These are phyloP conservation scores for Sycophila sp. DNA, from an alignment of 1,140 invertebrate species.

Conservation along the genomic window DNA sequence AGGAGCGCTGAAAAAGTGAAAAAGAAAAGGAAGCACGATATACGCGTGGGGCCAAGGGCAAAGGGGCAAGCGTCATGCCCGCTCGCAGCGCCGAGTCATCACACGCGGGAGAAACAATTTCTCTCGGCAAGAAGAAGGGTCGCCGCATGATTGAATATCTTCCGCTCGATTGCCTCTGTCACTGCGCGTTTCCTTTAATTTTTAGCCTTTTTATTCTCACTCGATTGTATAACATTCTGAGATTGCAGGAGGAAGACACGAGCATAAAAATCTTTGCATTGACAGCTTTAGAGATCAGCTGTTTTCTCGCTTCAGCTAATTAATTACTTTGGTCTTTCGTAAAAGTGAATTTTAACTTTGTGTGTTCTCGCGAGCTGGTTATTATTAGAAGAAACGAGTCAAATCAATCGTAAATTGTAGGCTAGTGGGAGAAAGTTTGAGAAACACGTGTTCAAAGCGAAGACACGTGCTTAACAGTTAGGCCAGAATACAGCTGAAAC, in stretches of 20 bases:
- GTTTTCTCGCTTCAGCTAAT: neutral
- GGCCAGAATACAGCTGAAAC: neutral
- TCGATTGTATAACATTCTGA: no score
- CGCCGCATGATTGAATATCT: no score
- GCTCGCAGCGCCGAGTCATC: slow-evolving; percentile 7
- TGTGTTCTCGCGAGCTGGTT: neutral
- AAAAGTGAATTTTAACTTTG: neutral
- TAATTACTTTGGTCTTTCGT: neutral
- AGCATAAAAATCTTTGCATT: no score
- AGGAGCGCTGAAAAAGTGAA: neutral
- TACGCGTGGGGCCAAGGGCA: no score
- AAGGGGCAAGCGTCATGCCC: slow-evolving; percentile 16
- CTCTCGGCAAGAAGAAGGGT: no score
- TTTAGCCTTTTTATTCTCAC: no score
- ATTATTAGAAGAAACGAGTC: neutral
- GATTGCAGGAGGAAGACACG: neutral
- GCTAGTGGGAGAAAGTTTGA: neutral
- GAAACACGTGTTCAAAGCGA: slow-evolving; percentile 14
- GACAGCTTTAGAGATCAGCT: no score
- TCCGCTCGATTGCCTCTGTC: no score
- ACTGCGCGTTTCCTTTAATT: no score
- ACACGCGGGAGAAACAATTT: slow-evolving; percentile 6
- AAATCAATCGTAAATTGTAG: neutral
- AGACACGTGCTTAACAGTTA: slow-evolving; percentile 30
- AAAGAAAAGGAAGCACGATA: neutral